Conservation (phyloP, 2,113 vertebrate species). For the Leptobrachium ailaonicum region DNA sequence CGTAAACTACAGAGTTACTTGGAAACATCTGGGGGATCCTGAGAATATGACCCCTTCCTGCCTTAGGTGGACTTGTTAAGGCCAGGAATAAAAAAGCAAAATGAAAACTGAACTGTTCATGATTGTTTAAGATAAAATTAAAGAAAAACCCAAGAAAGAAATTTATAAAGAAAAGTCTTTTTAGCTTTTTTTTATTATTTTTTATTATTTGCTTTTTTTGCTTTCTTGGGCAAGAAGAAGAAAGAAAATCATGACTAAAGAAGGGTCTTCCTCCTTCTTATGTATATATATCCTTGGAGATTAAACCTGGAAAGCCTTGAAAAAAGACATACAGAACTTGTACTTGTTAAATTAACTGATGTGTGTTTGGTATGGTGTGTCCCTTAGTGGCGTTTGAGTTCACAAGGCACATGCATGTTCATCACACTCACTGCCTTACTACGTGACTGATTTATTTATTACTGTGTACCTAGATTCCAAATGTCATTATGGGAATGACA, state of each 20-base stretch:
- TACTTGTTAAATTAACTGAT: conserved; percentile 78
- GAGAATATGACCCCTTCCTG: conserved; percentile 74
- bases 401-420: conserved; percentile 84
- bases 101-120: conserved; percentile 14
- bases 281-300: conserved; percentile 71
- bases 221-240: conserved; percentile 67
- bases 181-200: conserved; percentile 64
- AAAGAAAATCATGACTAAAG: conserved; percentile 60
- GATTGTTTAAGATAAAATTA: conserved; percentile 22
- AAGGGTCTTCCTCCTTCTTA: conserved; percentile 73
- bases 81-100: conserved; percentile 37
- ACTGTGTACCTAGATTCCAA: conserved; percentile 69
- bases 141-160: conserved; percentile 10
- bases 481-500: conserved; percentile 65
- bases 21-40: conserved; percentile 88
- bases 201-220: conserved; percentile 46
- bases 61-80: conserved; percentile 49
- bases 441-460: conserved; percentile 92
- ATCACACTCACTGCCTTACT: conserved; percentile 87
- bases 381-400: conserved; percentile 73
- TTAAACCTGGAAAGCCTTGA: conserved; percentile 89
- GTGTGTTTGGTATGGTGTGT: conserved; percentile 81
- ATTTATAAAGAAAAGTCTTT: conserved; percentile 54
- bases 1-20: conserved; percentile 97
- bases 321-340: conserved; percentile 66